phyloP scores from a whole-genome alignment of 2,113 vertebrate genomes.

The Tamias sibiricus region DNA sequence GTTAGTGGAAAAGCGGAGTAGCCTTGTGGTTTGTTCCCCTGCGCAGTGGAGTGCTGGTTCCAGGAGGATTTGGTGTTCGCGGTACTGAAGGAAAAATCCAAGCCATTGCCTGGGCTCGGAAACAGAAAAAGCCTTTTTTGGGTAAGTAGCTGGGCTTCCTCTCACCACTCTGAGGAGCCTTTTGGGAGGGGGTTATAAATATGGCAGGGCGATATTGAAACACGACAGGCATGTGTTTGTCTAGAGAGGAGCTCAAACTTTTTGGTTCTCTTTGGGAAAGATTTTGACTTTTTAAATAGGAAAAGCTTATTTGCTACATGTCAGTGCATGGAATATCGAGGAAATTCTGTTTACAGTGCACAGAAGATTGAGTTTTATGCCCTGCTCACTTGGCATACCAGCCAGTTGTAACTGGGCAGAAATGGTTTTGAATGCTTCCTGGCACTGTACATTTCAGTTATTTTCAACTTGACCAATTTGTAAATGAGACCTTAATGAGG shows the following conservation, averaged over 20 bases:
- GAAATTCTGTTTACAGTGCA: background rate
- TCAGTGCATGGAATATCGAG: background rate
- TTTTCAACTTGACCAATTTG: conserved; percentile 3
- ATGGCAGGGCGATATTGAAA: background rate
- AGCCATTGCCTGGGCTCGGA: conserved; percentile 97
- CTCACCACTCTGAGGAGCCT: background rate
- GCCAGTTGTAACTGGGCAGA: background rate
- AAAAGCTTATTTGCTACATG: background rate
- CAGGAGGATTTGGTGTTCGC: conserved; percentile 96
- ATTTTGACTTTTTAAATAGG: background rate
- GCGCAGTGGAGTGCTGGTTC: conserved; percentile 94
- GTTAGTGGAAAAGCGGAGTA: background rate
- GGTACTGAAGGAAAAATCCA: conserved; percentile 98
- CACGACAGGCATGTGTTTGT: background rate
- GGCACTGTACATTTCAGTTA: background rate
- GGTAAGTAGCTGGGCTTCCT: conserved; percentile 85
- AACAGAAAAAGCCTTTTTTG: conserved; percentile 96
- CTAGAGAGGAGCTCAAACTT: background rate
- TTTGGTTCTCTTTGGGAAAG: background rate
- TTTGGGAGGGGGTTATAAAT: background rate
- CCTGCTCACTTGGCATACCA: background rate
- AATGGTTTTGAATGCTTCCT: conserved; percentile 19
- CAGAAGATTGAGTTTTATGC: background rate
- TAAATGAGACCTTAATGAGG: conserved; percentile 16
- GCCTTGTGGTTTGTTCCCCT: conserved; percentile 9